Evolutionary conservation across 2,113 vertebrate species (phyloP).

Genomic region (Tupaia chinensis): DNA sequence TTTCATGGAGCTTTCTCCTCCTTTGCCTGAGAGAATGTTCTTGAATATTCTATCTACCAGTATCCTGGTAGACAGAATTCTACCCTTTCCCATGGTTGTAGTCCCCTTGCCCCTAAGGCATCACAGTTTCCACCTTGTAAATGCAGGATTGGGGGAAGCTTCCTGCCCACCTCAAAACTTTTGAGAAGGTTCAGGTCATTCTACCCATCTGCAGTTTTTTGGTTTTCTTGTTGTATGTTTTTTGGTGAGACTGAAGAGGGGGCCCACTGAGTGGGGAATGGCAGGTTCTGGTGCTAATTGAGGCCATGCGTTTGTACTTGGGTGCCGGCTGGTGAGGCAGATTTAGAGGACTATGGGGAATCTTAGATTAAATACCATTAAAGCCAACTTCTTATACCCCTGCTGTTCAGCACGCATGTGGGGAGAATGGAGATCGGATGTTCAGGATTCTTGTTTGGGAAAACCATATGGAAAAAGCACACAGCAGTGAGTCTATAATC

Average conservation of each 20-base stretch:
- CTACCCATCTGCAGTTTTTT: background rate
- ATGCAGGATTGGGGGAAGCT: background rate
- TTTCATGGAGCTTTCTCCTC: background rate
- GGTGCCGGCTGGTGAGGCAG: slow-evolving; percentile 83
- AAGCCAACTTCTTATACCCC: slow-evolving; percentile 85
- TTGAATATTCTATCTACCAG: slow-evolving; percentile 24
- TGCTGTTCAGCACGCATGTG: slow-evolving; percentile 81
- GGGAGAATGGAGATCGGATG: slow-evolving; percentile 82
- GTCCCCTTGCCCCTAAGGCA: background rate
- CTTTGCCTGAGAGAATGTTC: slow-evolving; percentile 39
- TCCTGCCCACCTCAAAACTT: background rate
- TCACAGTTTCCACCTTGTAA: background rate
- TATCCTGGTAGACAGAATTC: background rate
- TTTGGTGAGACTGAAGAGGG: slow-evolving; percentile 53
- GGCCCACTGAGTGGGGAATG: slow-evolving; percentile 57
- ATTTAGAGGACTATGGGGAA: slow-evolving; percentile 84
- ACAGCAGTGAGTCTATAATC: slow-evolving; percentile 84
- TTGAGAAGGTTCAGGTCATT: background rate
- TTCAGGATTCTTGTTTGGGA: slow-evolving; percentile 84
- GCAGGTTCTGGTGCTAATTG: slow-evolving; percentile 81
- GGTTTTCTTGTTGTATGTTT: background rate
- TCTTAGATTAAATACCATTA: slow-evolving; percentile 86
- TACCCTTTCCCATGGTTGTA: background rate
- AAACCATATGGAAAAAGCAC: slow-evolving; percentile 85
- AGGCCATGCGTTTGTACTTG: slow-evolving; percentile 80